Evolutionary conservation across 1,140 invertebrate species (phyloP), one percentile per base, ranked within the genome.

Genomic region (Bombyx mandarina): DNA sequence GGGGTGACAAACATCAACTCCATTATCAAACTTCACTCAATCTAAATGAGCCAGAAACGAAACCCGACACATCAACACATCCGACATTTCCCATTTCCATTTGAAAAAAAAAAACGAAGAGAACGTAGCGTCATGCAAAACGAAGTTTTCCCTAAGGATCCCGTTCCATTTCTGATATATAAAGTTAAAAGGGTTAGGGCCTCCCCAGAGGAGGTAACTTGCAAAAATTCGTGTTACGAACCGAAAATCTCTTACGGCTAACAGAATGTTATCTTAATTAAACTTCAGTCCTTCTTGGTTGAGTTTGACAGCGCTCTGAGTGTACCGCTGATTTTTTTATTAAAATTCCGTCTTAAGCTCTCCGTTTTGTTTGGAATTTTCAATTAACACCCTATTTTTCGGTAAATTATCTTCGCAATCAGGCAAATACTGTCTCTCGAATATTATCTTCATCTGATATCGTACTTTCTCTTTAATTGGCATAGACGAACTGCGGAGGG

Each of bases 141-240:
- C 59, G 60, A 58, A 56, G 58, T 60, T 53, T 55, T 64, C 69
- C 69, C 71, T 58, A n/a, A 50, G 60, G 65, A 66, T 52, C 45
- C 47, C 63, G 69, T 74, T 75, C 67, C 69, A 72, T 73, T 73
- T 75, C 71, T 72, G 65, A 74, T 74, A 75, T 72, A 71, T 66
- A 65, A 73, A 75, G 69, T 72, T 72, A 74, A 78, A 75, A 75
- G 75, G 75, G 71, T 75, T 64, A 53, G 58, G 52, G 52, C 45
- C 49, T 65, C 73, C 55, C 59, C 22, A 58, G 71, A 62, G 67
- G 63, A 42, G 43, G 49, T 18, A 64, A 68, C 53, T 66, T 62
- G 62, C 26, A 35, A 69, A 65, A 47, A 58, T 55, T 58, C 48
- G 60, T 56, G 51, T 43, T 49, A 48, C 58, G 57, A 43, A 9